Conservation (phyloP, 2,888 invertebrate genomes). For the Nemurella pictetii region DNA sequence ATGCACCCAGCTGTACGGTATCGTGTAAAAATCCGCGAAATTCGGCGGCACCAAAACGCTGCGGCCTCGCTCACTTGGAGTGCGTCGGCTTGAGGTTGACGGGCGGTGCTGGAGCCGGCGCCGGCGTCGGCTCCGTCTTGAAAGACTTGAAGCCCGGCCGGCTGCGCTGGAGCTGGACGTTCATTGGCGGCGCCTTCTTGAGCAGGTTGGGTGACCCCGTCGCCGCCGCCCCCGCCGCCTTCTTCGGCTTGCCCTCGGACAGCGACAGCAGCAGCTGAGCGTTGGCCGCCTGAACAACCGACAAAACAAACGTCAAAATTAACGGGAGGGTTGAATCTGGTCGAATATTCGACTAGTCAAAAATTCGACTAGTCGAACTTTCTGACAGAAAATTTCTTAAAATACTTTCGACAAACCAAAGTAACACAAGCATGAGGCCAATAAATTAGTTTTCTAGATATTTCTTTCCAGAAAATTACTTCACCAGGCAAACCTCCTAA, state of each 20-base stretch:
- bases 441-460: too few species aligned
- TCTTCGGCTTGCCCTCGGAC: slow-evolving; percentile 29
- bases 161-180: neutral
- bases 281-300: slow-evolving; percentile 46
- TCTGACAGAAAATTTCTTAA: too few species aligned
- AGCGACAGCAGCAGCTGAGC: slow-evolving; percentile 48
- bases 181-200: neutral
- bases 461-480: too few species aligned
- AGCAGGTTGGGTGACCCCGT: neutral
- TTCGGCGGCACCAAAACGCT: neutral
- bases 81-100: neutral
- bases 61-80: neutral
- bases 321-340: neutral
- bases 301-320: neutral
- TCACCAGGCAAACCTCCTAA: too few species aligned
- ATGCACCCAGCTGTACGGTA: too few species aligned
- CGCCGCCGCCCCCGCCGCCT: neutral
- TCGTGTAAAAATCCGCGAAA: too few species aligned
- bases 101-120: neutral
- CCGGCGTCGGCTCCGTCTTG: neutral
- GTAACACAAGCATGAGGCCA: too few species aligned
- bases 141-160: too few species aligned
- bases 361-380: too few species aligned
- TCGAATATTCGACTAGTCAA: too few species aligned
- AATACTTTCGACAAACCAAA: too few species aligned